Evolutionary conservation across 2,888 invertebrate species (phyloP), one percentile per base, ranked within the genome.

Genomic region (Gibbula magus): DNA sequence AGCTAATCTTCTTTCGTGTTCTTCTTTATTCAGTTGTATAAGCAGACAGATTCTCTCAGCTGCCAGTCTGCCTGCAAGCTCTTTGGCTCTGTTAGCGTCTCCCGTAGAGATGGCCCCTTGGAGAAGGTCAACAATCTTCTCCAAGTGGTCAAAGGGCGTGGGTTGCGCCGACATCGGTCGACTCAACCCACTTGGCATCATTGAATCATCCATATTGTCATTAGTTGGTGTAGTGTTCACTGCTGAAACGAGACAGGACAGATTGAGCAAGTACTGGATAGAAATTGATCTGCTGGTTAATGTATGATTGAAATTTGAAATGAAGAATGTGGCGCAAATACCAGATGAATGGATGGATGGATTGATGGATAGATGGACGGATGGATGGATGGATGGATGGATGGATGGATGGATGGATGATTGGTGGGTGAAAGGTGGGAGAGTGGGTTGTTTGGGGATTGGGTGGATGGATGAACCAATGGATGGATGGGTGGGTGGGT

Each of bases 21-120:
- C 45, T 0, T 39, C 73, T 39, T 51, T 54, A 53, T 84, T 84
- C 3, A 86, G 79, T 1, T 74, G 82, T 25, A 87, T 79, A 13
- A 75, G 80, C 20, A 87, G 83, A n/a, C 74, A 81, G 0, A 85
- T 82, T 29, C 79, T 83, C 35, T 83, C 81, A 7, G 67, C 52
- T 8, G 87, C 87, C 22, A 89, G 77, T 35, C 76, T 45, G 0
- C 81, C 81, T 2, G 87, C 87, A 82, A 85, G 80, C 53, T 84
- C 80, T 75, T 84, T 79, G 32, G 89, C 86, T 39, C 75, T 76
- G n/a, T 82, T 79, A 1, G 78, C 81, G 53, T 88, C 86, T 5
- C 84, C 84, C 10, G 81, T 78, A 52, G 84, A 83, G 10, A 89
- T 87, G 35, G 88, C 88, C 20, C 85, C 80, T 70, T 86, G 83